phyloP scores from a whole-genome alignment of 2,797 vertebrate genomes.

The Gastrophryne carolinensis region DNA sequence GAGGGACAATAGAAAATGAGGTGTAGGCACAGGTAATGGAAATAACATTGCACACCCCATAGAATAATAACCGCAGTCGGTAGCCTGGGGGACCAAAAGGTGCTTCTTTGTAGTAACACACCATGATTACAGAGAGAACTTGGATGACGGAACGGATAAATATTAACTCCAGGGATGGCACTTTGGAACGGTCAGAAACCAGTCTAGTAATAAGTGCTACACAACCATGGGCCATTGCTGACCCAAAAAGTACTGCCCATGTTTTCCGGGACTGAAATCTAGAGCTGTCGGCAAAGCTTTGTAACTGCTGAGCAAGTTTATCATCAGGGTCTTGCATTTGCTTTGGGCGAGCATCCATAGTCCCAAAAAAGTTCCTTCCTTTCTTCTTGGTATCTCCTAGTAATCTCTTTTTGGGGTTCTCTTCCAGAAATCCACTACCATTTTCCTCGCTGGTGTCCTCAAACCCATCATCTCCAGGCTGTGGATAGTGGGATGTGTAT shows the following conservation, averaged over 20 bases:
- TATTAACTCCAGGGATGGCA: conserved; percentile 90
- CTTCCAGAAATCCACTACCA: conserved; percentile 82
- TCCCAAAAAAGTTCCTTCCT: conserved; percentile 79
- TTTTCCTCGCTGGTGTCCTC: conserved; percentile 86
- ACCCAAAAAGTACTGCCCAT: conserved; percentile 86
- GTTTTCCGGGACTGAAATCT: conserved; percentile 83
- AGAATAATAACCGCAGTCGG: conserved; percentile 86
- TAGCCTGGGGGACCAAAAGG: conserved; percentile 89
- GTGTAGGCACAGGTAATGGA: conserved; percentile 95
- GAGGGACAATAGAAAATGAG: conserved; percentile 87
- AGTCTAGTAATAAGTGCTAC: conserved; percentile 87
- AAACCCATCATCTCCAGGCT: conserved; percentile 86
- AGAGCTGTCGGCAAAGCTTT: conserved; percentile 82
- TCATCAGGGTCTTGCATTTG: conserved; percentile 68
- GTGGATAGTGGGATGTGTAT: conserved; percentile 90
- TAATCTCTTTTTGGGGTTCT: conserved; percentile 83
- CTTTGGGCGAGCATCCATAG: conserved; percentile 73
- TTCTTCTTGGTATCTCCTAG: conserved; percentile 74
- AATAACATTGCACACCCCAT: conserved; percentile 89
- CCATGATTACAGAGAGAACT: conserved; percentile 80
- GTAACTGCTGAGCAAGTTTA: conserved; percentile 76
- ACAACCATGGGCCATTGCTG: conserved; percentile 87
- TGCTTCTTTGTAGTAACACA: conserved; percentile 84
- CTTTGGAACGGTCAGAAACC: conserved; percentile 84
- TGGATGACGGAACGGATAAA: conserved; percentile 89